phyloP scores from a whole-genome alignment of 2,797 vertebrate genomes.

The Hephaestus fuliginosus region DNA sequence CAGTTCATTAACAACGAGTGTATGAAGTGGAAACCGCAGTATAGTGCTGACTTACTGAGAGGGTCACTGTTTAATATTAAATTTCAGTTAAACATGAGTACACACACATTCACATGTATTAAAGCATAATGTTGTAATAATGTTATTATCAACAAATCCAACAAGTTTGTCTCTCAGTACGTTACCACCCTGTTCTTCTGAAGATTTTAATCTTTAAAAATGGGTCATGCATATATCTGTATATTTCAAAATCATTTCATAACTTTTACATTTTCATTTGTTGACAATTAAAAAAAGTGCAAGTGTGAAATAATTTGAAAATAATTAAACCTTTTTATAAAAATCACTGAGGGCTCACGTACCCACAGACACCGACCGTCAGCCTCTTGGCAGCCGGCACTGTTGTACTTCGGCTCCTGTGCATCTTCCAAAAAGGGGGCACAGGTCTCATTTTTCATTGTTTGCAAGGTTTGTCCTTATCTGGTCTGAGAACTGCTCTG shows the following conservation, averaged over 20 bases:
- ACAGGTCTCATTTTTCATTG: too few relatives aligned
- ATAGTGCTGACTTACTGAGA: neutral
- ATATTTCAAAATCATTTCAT: neutral
- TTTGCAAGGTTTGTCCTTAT: neutral
- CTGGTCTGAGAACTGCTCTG: neutral
- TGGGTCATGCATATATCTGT: neutral
- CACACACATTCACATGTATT: neutral
- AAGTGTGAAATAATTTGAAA: neutral
- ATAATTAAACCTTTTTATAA: too few relatives aligned
- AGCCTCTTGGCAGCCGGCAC: constrained; percentile 8
- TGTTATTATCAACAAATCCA: neutral
- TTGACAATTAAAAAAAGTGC: neutral
- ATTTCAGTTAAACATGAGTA: neutral
- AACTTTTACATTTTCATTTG: neutral
- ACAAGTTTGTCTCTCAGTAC: neutral
- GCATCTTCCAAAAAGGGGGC: neutral
- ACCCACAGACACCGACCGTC: neutral
- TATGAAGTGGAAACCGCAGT: too few relatives aligned
- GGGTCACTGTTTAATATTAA: neutral
- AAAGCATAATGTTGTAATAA: neutral
- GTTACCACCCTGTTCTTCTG: neutral
- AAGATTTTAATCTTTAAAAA: neutral
- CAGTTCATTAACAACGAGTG: neutral
- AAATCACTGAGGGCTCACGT: neutral
- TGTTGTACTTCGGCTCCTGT: neutral